Percentiles rank a stretch among this genome's conserved stretches.
Conservation (phyloP, 2,113 vertebrate species). For the Zosterops pallidus region DNA sequence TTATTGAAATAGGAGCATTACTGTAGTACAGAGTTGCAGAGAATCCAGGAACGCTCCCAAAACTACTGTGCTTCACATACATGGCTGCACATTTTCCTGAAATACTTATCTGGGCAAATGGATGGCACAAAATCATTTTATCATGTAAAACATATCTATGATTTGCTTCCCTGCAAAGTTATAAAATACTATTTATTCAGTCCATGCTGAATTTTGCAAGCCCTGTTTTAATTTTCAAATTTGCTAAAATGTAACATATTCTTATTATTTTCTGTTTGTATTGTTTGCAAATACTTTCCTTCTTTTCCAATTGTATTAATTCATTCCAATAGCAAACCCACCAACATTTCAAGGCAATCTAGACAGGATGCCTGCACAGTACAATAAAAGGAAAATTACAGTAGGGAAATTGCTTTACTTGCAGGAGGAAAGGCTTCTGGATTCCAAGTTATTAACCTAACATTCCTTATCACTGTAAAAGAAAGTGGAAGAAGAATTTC, state of each 20-base stretch:
- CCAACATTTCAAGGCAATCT: not conserved
- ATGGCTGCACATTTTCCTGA: not conserved
- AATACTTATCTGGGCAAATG: not conserved
- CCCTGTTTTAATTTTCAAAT: not conserved
- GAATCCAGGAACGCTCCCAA: not conserved
- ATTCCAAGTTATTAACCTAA: not conserved
- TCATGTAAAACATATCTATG: not conserved
- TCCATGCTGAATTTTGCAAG: not conserved
- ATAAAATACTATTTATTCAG: not conserved
- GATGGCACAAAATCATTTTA: not conserved
- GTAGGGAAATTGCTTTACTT: not conserved
- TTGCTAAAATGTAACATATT: not conserved
- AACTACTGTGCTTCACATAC: not conserved
- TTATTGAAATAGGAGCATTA: not conserved
- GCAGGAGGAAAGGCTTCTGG: not conserved
- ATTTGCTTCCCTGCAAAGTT: not conserved
- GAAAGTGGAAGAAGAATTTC: not conserved
- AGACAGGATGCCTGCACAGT: not conserved
- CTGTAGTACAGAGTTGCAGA: not conserved
- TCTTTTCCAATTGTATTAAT: not conserved
- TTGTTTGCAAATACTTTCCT: not conserved
- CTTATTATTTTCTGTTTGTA: too few species aligned
- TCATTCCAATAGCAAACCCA: not conserved
- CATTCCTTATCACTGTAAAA: not conserved
- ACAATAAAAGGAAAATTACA: not conserved